A percentile compares a stretch with the other conserved stretches of the same genome.
phyloP scores from a whole-genome alignment of 2,888 invertebrate genomes.

The Asteroscopus sphinx region DNA sequence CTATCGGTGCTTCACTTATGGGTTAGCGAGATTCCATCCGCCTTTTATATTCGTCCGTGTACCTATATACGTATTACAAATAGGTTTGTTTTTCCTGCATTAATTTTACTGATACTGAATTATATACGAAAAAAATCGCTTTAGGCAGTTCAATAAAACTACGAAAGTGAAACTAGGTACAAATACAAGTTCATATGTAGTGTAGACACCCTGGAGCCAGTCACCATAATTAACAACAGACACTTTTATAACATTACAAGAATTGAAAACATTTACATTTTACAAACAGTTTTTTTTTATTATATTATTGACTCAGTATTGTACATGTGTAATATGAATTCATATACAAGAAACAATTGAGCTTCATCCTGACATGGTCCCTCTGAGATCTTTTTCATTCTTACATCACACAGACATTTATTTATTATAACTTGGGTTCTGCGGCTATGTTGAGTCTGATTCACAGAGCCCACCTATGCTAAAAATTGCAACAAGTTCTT shows the following conservation, averaged over 20 bases:
- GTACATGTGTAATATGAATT: too few relatives aligned
- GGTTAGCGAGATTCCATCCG: too few relatives aligned
- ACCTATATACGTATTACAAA: too few relatives aligned
- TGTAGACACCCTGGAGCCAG: constrained; percentile 18
- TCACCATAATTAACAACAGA: constrained; percentile 10
- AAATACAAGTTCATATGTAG: not conserved
- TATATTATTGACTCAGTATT: too few relatives aligned
- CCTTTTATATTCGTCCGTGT: too few relatives aligned
- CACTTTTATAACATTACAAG: constrained; percentile 13
- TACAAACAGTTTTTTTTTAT: not conserved
- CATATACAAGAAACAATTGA: constrained; percentile 21
- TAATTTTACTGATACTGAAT: not conserved
- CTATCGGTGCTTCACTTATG: too few relatives aligned
- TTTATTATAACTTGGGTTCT: too few relatives aligned
- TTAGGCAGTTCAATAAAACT: not conserved
- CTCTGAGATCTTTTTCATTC: constrained; percentile 15
- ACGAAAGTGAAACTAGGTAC: not conserved
- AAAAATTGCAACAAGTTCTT: too few relatives aligned
- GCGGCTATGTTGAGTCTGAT: too few relatives aligned
- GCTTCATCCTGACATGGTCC: constrained; percentile 34
- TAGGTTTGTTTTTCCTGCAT: not conserved
- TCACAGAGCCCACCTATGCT: too few relatives aligned
- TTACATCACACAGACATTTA: constrained; percentile 14
- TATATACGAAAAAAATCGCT: not conserved
- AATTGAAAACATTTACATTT: constrained; percentile 16